Percentiles rank a stretch among this genome's conserved stretches.
Evolutionary conservation across 2,113 vertebrate genomes (phyloP).

Genomic region (Aphyosemion australe): DNA sequence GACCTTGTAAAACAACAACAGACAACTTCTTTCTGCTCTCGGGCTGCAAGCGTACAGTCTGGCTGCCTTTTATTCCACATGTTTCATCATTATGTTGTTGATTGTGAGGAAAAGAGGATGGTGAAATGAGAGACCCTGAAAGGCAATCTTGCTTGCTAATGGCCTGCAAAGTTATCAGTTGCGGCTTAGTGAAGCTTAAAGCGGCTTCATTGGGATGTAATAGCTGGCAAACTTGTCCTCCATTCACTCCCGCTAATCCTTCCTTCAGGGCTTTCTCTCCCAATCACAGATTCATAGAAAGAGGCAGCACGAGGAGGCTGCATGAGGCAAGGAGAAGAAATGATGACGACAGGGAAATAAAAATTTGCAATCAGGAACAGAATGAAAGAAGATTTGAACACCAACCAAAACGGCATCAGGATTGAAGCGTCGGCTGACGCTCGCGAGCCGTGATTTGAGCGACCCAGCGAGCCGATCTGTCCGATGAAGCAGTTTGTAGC

Average conservation of each 20-base stretch:
- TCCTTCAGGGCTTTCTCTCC: conserved; percentile 69
- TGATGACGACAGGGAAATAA: conserved; percentile 58
- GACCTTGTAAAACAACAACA: conserved; percentile 36
- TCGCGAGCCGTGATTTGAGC: conserved; percentile 33
- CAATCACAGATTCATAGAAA: conserved; percentile 69
- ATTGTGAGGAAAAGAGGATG: conserved; percentile 62
- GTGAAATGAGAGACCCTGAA: conserved; percentile 62
- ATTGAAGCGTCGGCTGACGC: conserved; percentile 40
- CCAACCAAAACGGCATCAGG: conserved; percentile 38
- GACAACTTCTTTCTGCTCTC: conserved; percentile 36
- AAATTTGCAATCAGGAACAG: conserved; percentile 52
- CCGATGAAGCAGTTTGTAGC: conserved; percentile 45
- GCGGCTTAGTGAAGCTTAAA: conserved; percentile 80
- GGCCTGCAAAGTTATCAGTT: conserved; percentile 81
- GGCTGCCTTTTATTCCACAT: conserved; percentile 51
- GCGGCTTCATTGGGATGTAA: conserved; percentile 78
- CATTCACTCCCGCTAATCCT: conserved; percentile 77
- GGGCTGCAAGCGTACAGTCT: conserved; percentile 39
- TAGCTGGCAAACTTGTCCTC: conserved; percentile 77
- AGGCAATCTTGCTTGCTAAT: conserved; percentile 77
- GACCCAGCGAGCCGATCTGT: conserved; percentile 36
- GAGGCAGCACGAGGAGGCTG: conserved; percentile 50
- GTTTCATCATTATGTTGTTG: conserved; percentile 70
- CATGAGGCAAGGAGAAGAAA: conserved; percentile 39
- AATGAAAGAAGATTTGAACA: conserved; percentile 62